Evolutionary conservation across 2,888 invertebrate species (phyloP).

Genomic region (Phragmatobia fuliginosa): DNA sequence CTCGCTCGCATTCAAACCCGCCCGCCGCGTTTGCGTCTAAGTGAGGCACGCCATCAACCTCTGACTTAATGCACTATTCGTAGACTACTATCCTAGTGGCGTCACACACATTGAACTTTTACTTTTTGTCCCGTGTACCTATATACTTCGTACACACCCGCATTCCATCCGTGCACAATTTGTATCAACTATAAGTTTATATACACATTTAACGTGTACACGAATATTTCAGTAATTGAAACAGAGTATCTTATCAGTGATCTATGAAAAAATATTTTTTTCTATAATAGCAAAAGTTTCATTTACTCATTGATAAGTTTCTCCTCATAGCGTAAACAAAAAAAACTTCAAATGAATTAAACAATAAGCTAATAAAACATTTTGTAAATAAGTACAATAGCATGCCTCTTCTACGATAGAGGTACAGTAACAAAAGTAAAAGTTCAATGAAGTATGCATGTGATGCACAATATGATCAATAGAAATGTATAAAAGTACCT

Average conservation of each 20-base stretch:
- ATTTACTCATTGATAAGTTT: constrained; percentile 20
- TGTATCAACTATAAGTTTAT: not conserved
- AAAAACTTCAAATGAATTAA: not conserved
- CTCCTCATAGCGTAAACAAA: constrained; percentile 20
- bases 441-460: constrained; percentile 54
- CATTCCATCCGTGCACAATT: constrained; percentile 7
- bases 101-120: constrained; percentile 55
- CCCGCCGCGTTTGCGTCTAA: constrained; percentile 58
- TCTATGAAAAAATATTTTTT: not conserved
- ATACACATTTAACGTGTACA: constrained; percentile 7
- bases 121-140: constrained; percentile 35
- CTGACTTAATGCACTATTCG: constrained; percentile 10
- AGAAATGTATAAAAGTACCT: constrained; percentile 26
- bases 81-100: constrained; percentile 27
- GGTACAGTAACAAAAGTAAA: constrained; percentile 50
- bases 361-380: constrained; percentile 3
- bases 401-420: constrained; percentile 12
- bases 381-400: constrained; percentile 6
- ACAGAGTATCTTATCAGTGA: constrained; percentile 21
- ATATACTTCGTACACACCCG: constrained; percentile 8
- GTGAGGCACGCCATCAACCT: constrained; percentile 41
- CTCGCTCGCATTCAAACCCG: constrained; percentile 74
- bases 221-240: constrained; percentile 22
- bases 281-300: constrained; percentile 10
- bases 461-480: constrained; percentile 55